These are phyloP conservation scores for Zaprionus lineosus DNA, from an alignment of 2,888 invertebrate genomes.

Conservation along the genomic window DNA sequence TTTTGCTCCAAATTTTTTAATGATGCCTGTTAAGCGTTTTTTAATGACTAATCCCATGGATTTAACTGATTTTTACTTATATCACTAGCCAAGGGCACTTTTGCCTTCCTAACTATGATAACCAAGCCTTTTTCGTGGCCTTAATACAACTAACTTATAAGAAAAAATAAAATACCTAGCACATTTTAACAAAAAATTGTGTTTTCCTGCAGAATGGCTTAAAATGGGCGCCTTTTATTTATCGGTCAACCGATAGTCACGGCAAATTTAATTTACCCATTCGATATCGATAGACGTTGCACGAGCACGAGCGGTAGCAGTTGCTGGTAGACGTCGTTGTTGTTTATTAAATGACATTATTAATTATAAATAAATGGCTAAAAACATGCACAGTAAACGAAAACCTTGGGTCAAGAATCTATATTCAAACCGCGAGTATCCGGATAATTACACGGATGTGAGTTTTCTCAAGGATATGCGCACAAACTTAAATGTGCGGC, in stretches of 20 bases:
- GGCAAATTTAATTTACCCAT: no score
- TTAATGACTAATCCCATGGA: slow-evolving; percentile 54
- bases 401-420: slow-evolving; percentile 92
- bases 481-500: slow-evolving; percentile 91
- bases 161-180: slow-evolving; percentile 30
- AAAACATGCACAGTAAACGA: slow-evolving; percentile 34
- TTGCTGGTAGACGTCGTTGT: slow-evolving; percentile 31
- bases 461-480: slow-evolving; percentile 92
- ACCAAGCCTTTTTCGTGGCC: slow-evolving; percentile 21
- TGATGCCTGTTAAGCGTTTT: slow-evolving; percentile 15
- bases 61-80: slow-evolving; percentile 39
- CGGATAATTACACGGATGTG: slow-evolving; percentile 95
- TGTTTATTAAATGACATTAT: slow-evolving; percentile 29
- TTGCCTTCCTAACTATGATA: slow-evolving; percentile 39
- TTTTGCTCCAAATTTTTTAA: slow-evolving; percentile 1
- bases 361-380: slow-evolving; percentile 41
- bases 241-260: no score
- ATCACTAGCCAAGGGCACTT: slow-evolving; percentile 41
- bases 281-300: no score
- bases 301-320: slow-evolving; percentile 34
- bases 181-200: slow-evolving; percentile 31
- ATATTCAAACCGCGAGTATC: slow-evolving; percentile 92
- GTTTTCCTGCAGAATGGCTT: no score
- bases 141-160: slow-evolving; percentile 53
- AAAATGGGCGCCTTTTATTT: no score